Evolutionary conservation across 2,113 vertebrate genomes (phyloP).

Genomic region (Caranx melampygus): DNA sequence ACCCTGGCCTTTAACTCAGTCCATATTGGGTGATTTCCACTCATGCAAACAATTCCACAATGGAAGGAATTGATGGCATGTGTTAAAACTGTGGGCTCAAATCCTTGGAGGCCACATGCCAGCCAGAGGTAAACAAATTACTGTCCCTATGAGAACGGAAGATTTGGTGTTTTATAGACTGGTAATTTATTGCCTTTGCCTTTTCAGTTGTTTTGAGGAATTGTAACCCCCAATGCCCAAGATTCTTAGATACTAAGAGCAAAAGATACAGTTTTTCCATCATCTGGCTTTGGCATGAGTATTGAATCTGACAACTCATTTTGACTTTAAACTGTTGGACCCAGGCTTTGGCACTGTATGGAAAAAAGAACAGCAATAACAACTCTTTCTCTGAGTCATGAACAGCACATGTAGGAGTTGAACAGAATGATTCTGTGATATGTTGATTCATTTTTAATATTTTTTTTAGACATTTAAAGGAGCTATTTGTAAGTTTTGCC

Average conservation of each 20-base stretch:
- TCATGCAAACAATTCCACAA: constrained; percentile 68
- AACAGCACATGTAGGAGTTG: background rate
- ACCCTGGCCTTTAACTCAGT: constrained; percentile 61
- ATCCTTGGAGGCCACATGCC: constrained; percentile 51
- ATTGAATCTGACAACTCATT: background rate
- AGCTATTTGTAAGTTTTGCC: too few species aligned
- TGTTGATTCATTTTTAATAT: too few species aligned
- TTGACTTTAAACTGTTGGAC: background rate
- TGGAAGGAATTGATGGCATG: constrained; percentile 60
- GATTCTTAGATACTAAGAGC: constrained; percentile 22
- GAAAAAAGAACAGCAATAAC: background rate
- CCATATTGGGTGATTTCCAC: constrained; percentile 50
- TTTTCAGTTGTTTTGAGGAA: constrained; percentile 21
- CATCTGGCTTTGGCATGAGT: background rate
- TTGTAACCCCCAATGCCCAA: background rate
- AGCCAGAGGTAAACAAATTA: constrained; percentile 57
- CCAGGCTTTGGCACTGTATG: background rate
- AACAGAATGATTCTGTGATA: background rate
- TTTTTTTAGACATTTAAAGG: too few species aligned
- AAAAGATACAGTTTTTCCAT: background rate
- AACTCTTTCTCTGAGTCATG: background rate
- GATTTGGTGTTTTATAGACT: constrained; percentile 17
- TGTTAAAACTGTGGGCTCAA: constrained; percentile 60
- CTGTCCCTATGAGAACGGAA: constrained; percentile 31
- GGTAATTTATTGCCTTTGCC: constrained; percentile 41